These are phyloP conservation scores for Drosophila pseudoananassae DNA, from an alignment of 1,140 invertebrate genomes.

Conservation along the genomic window DNA sequence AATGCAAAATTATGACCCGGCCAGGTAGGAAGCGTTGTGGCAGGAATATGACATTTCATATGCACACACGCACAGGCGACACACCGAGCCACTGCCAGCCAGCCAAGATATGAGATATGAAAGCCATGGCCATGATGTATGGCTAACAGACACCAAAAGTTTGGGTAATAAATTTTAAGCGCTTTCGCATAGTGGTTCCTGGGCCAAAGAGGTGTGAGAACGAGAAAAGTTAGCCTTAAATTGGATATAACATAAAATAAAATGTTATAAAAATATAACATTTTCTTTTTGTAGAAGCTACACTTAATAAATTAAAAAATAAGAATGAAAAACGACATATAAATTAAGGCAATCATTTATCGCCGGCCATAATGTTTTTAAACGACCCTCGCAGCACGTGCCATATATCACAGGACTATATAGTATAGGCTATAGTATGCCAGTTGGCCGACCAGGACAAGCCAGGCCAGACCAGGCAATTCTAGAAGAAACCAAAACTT, in stretches of 20 bases:
- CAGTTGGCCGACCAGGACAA: conserved; percentile 27
- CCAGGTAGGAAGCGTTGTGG: conserved; percentile 21
- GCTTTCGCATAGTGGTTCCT: conserved; percentile 52
- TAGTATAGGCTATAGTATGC: not conserved
- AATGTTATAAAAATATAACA: not conserved
- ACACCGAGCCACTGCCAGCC: conserved; percentile 17
- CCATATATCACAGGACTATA: conserved; percentile 55
- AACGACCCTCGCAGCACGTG: conserved; percentile 63
- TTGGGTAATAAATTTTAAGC: conserved; percentile 80
- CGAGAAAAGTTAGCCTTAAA: conserved; percentile 2
- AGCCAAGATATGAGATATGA: conserved; percentile 59
- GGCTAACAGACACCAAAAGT: conserved; percentile 73
- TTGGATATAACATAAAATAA: too few species aligned
- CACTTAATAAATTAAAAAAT: not conserved
- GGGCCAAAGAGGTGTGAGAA: conserved; percentile 1
- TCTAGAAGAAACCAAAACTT: conserved; percentile 55
- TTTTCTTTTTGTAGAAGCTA: not conserved
- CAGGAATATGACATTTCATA: conserved; percentile 64
- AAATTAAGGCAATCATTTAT: conserved; percentile 2
- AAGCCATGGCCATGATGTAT: conserved; percentile 63
- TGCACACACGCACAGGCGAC: conserved; percentile 68
- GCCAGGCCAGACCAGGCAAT: conserved; percentile 31
- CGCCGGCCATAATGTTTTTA: not conserved
- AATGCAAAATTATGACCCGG: conserved; percentile 59
- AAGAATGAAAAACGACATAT: not conserved